Base-by-base conservation (phyloP, 2,888 invertebrate genomes). In the Doris montereyensis region DNA sequence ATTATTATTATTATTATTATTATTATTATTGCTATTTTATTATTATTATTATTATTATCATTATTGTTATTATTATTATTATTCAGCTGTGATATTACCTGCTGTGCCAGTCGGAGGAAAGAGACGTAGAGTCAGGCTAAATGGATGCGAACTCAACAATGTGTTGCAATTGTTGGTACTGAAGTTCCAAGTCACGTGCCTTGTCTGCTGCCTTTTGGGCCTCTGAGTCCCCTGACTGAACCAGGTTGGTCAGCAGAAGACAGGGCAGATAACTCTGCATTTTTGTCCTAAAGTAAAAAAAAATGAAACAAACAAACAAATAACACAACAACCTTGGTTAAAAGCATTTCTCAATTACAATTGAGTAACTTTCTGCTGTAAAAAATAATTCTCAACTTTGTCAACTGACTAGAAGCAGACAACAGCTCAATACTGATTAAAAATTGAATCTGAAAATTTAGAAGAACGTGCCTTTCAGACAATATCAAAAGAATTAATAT, bases 51-150 rank as follows among this genome's bases (percentile, higher is more conserved):
- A 41, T 41, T 17, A 41, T 41, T 17, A 41, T 41, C 52, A 41
- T 41, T 17, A 41, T 41, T 17, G 17, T 41, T 17, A 41, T 41
- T 17, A 41, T 41, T 41, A 41, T 41, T 1, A 62, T 26, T n/a
- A n/a, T n/a, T n/a, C n/a, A n/a, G n/a, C n/a, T n/a, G n/a, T n/a
- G n/a, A n/a, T 78, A 84, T 81, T 83, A 92, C 92, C 88, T 94
- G 93, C 80, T 94, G 93, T 26, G 95, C 94, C 82, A 94, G 93
- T 87, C 94, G 93, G 85, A 95, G 95, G 91, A 96, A 95, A 84
- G 95, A 94, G 62, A 95, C 94, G 87, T 95, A 95, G 82, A 94
- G 90, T 62, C 93, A 93, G 21, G 94, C 93, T 24, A 95, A 92
- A 82, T 94, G 94, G 80, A 95, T 93, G 78, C 96, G 80, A 86